Evolutionary conservation across 2,797 vertebrate genomes (phyloP).

Genomic region (Dallia pectoralis): DNA sequence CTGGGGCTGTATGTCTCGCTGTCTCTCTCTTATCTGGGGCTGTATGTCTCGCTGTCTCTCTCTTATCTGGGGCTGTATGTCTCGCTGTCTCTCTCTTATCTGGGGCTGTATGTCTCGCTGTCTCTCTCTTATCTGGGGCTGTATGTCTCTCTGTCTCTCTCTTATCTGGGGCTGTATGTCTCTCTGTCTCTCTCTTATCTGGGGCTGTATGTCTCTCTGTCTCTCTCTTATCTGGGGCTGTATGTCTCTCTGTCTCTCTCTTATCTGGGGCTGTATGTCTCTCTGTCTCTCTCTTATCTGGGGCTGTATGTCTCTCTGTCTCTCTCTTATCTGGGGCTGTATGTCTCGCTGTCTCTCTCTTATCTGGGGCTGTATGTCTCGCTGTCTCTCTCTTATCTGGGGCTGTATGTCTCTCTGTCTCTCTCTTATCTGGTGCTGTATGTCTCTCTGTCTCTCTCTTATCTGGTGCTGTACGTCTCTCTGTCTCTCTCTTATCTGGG

Average conservation of each 20-base stretch:
- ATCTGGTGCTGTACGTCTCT: background rate
- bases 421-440: slow-evolving; percentile 6
- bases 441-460: slow-evolving; percentile 9
- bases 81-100: no score
- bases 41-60: no score
- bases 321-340: slow-evolving; percentile 6
- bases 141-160: background rate
- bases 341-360: slow-evolving; percentile 11
- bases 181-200: slow-evolving; percentile 1
- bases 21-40: background rate
- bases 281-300: background rate
- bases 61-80: slow-evolving; percentile 9
- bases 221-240: no score
- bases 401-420: no score
- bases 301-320: no score
- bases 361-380: background rate
- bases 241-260: background rate
- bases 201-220: slow-evolving; percentile 12
- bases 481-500: background rate
- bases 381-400: background rate
- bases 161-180: no score
- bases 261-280: background rate
- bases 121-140: background rate
- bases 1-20: background rate
- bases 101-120: background rate